phyloP scores from a whole-genome alignment of 2,888 invertebrate species.

The Hipparchia semele region DNA sequence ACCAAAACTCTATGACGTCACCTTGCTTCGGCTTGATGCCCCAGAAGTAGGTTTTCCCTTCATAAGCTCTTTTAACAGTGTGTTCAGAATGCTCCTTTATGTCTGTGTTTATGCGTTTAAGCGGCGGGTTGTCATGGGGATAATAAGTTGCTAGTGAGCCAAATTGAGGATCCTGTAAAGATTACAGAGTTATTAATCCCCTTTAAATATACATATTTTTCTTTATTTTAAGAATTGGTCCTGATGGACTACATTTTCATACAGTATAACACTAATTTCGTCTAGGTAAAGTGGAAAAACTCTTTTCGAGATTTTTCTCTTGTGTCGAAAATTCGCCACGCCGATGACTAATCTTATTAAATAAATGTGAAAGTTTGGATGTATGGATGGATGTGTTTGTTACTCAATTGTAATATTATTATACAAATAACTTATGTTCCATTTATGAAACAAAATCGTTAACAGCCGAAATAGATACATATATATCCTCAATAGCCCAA shows the following conservation, averaged over 20 bases:
- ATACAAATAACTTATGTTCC: not conserved
- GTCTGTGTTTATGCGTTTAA: constrained; percentile 84
- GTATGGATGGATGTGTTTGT: too few relatives aligned
- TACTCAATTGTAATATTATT: not conserved
- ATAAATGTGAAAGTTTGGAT: too few relatives aligned
- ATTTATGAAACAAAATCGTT: not conserved
- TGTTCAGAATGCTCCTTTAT: constrained; percentile 92
- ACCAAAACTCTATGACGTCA: constrained; percentile 91
- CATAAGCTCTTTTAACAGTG: constrained; percentile 91
- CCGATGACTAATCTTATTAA: too few relatives aligned
- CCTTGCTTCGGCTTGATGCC: constrained; percentile 92
- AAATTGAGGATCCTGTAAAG: constrained; percentile 91
- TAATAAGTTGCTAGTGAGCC: constrained; percentile 91
- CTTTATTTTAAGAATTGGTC: too few relatives aligned
- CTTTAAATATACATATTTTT: too few relatives aligned
- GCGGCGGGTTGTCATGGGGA: constrained; percentile 89
- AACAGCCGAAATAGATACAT: too few relatives aligned
- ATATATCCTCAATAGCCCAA: too few relatives aligned
- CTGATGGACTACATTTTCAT: too few relatives aligned
- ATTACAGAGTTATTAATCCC: not conserved
- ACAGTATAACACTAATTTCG: too few relatives aligned
- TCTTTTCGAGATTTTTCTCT: too few relatives aligned
- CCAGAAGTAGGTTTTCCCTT: constrained; percentile 96
- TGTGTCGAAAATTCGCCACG: too few relatives aligned
- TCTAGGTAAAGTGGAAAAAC: too few relatives aligned